Conservation (phyloP, 2,797 vertebrate genomes). For the Aulostomus chinensis region DNA sequence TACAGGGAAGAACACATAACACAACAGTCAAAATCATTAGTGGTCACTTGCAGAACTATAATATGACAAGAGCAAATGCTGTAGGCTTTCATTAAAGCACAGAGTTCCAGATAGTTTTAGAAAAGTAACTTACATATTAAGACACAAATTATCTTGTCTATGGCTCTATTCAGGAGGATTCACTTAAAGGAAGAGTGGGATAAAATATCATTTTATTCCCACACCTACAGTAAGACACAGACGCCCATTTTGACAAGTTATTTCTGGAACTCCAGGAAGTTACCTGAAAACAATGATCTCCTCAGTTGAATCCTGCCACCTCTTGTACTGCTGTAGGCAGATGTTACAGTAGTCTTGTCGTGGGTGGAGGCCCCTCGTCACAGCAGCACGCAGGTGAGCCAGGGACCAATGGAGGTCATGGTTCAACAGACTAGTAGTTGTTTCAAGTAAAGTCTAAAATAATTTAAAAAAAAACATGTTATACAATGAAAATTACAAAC, state of each 20-base stretch:
- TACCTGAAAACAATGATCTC: constrained; percentile 97
- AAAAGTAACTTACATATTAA: too few relatives aligned
- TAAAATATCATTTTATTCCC: too few relatives aligned
- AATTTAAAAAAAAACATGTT: background rate
- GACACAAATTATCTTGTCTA: too few relatives aligned
- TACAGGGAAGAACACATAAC: too few relatives aligned
- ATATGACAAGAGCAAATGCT: too few relatives aligned
- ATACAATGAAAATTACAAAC: background rate
- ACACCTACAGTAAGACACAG: too few relatives aligned
- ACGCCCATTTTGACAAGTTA: too few relatives aligned
- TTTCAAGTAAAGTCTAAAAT: constrained; percentile 91
- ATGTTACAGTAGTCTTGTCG: constrained; percentile 94
- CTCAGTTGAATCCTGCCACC: constrained; percentile 86
- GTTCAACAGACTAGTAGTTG: constrained; percentile 93
- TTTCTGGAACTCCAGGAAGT: background rate
- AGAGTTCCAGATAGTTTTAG: too few relatives aligned
- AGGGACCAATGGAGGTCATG: constrained; percentile 97
- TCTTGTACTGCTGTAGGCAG: constrained; percentile 95
- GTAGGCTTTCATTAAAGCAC: too few relatives aligned
- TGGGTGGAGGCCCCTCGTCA: constrained; percentile 91
- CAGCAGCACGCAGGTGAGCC: constrained; percentile 88
- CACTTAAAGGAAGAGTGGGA: too few relatives aligned
- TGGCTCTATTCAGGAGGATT: too few relatives aligned
- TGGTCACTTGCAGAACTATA: too few relatives aligned
- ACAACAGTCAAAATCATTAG: background rate